A percentile compares a stretch with the other conserved stretches of the same genome.
phyloP scores from a whole-genome alignment of 2,113 vertebrate species.

The Tringa solitaria region DNA sequence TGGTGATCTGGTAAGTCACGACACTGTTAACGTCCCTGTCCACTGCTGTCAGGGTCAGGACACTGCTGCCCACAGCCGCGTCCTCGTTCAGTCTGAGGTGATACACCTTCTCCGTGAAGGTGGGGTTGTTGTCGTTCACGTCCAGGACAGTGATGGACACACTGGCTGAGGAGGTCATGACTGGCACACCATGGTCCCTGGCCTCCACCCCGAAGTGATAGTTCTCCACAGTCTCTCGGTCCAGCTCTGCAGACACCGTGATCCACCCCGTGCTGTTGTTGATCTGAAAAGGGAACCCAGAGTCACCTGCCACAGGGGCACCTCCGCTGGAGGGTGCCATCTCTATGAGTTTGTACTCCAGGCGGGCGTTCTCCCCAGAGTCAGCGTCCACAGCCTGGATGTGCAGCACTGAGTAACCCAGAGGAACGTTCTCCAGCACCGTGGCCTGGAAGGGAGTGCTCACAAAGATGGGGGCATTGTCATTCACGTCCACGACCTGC shows the following conservation, averaged over 20 bases:
- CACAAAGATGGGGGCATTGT: slow-evolving; percentile 96
- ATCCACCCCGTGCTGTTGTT: slow-evolving; percentile 98
- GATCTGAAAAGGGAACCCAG: slow-evolving; percentile 87
- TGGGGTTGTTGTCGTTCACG: slow-evolving; percentile 92
- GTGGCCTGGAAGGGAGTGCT: slow-evolving; percentile 96
- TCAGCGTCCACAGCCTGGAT: slow-evolving; percentile 94
- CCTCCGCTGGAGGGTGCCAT: background rate
- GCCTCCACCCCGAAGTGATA: slow-evolving; percentile 94
- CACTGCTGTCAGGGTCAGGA: slow-evolving; percentile 87
- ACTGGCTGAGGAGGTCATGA: slow-evolving; percentile 92
- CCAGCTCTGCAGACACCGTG: slow-evolving; percentile 84
- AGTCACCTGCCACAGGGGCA: background rate
- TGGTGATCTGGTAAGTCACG: slow-evolving; percentile 95
- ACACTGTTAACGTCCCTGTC: slow-evolving; percentile 93
- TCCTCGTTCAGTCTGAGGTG: slow-evolving; percentile 93
- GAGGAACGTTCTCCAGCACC: slow-evolving; percentile 88
- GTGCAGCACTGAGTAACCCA: slow-evolving; percentile 92
- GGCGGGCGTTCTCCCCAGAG: slow-evolving; percentile 87
- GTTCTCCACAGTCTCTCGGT: slow-evolving; percentile 88
- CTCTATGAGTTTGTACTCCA: slow-evolving; percentile 88
- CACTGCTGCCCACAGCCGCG: slow-evolving; percentile 89
- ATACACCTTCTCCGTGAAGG: slow-evolving; percentile 89
- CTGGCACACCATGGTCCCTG: slow-evolving; percentile 84
- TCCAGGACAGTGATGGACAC: slow-evolving; percentile 92
- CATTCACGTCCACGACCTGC: slow-evolving; percentile 93